Evolutionary conservation across 2,113 vertebrate species (phyloP).

Genomic region (Neolamprologus ventralis): DNA sequence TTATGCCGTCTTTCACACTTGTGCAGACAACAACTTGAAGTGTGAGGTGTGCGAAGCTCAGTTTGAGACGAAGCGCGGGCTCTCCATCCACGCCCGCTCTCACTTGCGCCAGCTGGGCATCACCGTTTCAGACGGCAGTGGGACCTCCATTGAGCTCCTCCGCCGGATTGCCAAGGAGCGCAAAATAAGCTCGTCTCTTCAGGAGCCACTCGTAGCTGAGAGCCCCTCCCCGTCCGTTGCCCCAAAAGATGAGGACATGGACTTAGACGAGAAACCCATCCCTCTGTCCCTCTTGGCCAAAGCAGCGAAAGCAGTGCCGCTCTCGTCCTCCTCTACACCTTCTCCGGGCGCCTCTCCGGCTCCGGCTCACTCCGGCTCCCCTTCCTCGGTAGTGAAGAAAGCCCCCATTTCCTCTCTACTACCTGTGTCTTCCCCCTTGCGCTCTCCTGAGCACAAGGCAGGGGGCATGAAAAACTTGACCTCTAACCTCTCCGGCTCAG

Average conservation of each 20-base stretch:
- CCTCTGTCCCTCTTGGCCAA: constrained; percentile 51
- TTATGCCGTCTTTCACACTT: background rate
- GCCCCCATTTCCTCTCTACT: constrained; percentile 77
- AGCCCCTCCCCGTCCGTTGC: background rate
- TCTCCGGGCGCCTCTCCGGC: constrained; percentile 70
- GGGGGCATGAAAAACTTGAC: constrained; percentile 54
- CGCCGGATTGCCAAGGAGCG: constrained; percentile 82
- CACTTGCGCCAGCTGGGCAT: constrained; percentile 88
- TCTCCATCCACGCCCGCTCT: constrained; percentile 88
- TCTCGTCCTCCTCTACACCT: constrained; percentile 38
- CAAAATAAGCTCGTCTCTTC: background rate
- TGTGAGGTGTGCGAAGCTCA: constrained; percentile 85
- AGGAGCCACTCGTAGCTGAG: constrained; percentile 24
- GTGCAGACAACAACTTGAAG: constrained; percentile 72
- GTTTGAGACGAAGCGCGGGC: constrained; percentile 84
- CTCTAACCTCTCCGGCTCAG: constrained; percentile 25
- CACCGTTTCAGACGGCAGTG: constrained; percentile 81
- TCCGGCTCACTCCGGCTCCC: constrained; percentile 64
- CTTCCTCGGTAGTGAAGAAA: constrained; percentile 82
- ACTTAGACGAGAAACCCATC: constrained; percentile 55
- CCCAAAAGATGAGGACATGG: constrained; percentile 62
- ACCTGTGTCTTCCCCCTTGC: constrained; percentile 76
- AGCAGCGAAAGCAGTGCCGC: constrained; percentile 24
- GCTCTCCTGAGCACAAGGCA: constrained; percentile 77
- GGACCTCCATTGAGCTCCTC: constrained; percentile 83